Evolutionary conservation across 2,797 vertebrate genomes (phyloP).

Genomic region (Semotilus atromaculatus): DNA sequence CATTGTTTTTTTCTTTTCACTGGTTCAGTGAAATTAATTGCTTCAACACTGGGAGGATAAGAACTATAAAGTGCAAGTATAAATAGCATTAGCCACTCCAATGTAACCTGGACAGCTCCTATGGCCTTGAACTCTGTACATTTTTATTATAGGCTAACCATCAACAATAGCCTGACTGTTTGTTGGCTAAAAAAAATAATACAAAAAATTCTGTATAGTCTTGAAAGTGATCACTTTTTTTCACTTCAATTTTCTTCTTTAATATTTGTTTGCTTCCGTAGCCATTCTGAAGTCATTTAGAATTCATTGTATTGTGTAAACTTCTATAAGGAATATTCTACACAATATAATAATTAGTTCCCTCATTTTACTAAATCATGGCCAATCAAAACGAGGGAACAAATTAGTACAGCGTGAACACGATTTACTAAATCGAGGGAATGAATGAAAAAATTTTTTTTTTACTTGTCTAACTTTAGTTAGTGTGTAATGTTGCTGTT

Average conservation of each 20-base stretch:
- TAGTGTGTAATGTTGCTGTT: no score
- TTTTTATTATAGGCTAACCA: not conserved
- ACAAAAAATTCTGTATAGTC: not conserved
- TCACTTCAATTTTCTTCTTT: not conserved
- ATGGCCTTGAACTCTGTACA: slow-evolving; percentile 11
- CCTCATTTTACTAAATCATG: not conserved
- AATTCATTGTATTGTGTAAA: not conserved
- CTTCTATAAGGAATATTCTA: no score
- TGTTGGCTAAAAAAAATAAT: not conserved
- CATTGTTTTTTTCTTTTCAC: slow-evolving; percentile 34
- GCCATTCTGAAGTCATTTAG: not conserved
- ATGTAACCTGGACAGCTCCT: not conserved
- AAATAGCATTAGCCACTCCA: not conserved
- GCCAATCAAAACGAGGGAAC: not conserved
- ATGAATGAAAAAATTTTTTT: not conserved
- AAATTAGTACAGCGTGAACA: not conserved
- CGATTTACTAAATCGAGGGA: no score
- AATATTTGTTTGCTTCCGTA: not conserved
- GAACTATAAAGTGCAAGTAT: not conserved
- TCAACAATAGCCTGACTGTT: not conserved
- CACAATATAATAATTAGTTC: not conserved
- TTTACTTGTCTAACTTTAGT: no score
- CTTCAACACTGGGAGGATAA: not conserved
- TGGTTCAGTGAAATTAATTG: slow-evolving; percentile 31
- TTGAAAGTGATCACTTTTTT: not conserved